Evolutionary conservation across 2,113 vertebrate genomes (phyloP).

Genomic region (Theristicus caerulescens): DNA sequence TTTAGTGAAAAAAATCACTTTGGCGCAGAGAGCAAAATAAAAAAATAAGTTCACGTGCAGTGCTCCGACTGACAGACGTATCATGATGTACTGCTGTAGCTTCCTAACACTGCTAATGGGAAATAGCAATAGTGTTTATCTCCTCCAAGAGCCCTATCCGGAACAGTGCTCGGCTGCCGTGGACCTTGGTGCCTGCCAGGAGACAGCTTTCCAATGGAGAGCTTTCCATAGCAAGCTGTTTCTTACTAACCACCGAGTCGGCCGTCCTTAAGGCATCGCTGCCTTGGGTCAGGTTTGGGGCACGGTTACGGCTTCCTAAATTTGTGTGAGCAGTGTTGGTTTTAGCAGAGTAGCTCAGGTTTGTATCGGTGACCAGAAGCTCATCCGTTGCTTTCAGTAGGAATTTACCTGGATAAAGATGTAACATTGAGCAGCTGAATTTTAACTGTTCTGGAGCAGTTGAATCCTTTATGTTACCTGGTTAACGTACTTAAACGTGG

Average conservation of each 20-base stretch:
- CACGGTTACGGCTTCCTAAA: neutral
- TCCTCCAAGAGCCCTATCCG: neutral
- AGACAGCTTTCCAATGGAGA: neutral
- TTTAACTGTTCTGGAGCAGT: neutral
- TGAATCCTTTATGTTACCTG: neutral
- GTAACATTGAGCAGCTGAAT: neutral
- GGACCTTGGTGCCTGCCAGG: neutral
- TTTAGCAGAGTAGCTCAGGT: neutral
- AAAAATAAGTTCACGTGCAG: neutral
- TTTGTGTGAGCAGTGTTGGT: neutral
- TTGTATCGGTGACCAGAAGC: neutral
- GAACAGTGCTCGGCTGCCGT: neutral
- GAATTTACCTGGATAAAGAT: neutral
- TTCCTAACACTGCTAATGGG: neutral
- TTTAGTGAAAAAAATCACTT: neutral
- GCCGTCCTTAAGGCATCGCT: neutral
- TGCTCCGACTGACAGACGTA: rapidly evolving
- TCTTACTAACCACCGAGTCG: neutral
- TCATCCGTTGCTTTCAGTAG: neutral
- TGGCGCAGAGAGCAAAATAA: neutral
- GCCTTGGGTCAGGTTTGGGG: neutral
- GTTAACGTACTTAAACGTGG: neutral
- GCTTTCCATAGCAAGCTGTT: neutral
- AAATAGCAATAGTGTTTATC: neutral
- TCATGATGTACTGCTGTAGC: rapidly evolving